Base-by-base conservation (phyloP, 2,888 invertebrate species). In the Dryocosmus kuriphilus region DNA sequence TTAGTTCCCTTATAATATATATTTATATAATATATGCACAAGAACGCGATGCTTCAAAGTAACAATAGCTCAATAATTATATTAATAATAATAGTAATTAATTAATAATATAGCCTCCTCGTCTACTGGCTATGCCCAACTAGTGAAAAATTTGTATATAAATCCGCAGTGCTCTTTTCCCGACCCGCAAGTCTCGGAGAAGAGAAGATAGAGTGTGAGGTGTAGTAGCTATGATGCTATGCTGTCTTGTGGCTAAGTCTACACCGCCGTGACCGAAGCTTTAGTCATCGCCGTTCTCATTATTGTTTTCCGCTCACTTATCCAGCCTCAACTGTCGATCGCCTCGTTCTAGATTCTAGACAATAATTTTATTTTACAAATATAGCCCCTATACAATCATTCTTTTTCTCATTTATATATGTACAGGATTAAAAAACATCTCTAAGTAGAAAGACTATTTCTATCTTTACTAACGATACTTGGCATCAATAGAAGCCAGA, bases 91-190 rank as follows among this genome's bases (percentile, higher is more conserved):
- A 81, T 81, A 83, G 79, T 88, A 87, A 87, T 86, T 87, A 86
- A 87, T 88, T 88, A 85, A 86, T 86, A 88, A 88, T 89, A 89
- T 91, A 91, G 90, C 90, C 90, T 91, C 91, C 91, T 90, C 88
- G 86, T 89, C 89, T 89, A 90, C 82, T 83, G 82, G 88, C 88
- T 90, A 90, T 87, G 87, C 86, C 87, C 88, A 89, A 87, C 88
- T 89, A 90, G 87, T 88, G 85, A 88, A 88, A 88, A 86, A 87
- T 81, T 83, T 80, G 77, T 80, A 79, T 84, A 83, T 77, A 77
- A 82, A 83, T 82, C 75, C 75, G 77, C 74, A 82, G 60, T 41
- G 51, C 11, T 27, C 46, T 32, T 76, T 61, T 27, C 32, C 51
- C 16, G 41, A 65, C 57, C 22, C 32, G 71, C 71, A 61, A 75